Evolutionary conservation across 2,888 invertebrate species (phyloP), one percentile per base, ranked within the genome.

Genomic region (Galerucella calmariensis): DNA sequence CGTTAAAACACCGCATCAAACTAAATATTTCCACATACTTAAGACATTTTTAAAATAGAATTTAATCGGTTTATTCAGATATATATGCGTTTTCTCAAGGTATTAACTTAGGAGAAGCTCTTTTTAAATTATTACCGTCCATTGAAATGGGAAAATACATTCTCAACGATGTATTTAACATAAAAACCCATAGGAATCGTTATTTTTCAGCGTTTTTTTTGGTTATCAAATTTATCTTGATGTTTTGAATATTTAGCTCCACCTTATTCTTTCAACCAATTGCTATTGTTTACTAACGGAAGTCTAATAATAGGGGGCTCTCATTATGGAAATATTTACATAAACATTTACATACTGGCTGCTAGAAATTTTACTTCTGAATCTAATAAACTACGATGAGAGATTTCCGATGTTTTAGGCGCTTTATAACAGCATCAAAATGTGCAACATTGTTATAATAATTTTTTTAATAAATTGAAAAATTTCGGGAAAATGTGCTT

Each of bases 201-300:
- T 71, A 56, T 65, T 71, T 71, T 63, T 63, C 70, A 71, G 53
- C 65, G 71, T 20, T 20, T 65, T 65, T 71, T 71, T 41, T 58
- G 59, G 66, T 71, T n/a, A 48, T 66, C 27, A 56, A 72, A 72
- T 62, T 75, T 75, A 75, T 44, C 72, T 53, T 24, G 20, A 27
- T 69, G 69, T 73, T 75, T 73, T 69, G 69, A 75, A 73, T 75
- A 75, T 75, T 75, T 56, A 20, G 62, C 73, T 75, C 69, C 73
- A 51, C 69, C 75, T 75, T 41, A 44, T 70, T 44, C 14, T 58
- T 66, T 59, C 12, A 48, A 59, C 72, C 72, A 67, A 72, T 72
- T 46, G 72, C 59, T 48, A 59, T 67, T 72, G 58, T 66, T 10
- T 58, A 27, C 16, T 5, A 48, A 58, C 72, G 66, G 72, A 72